Evolutionary conservation across 2,888 invertebrate genomes (phyloP), one percentile per base, ranked within the genome.

Genomic region (Tenthredo scrophulariae): DNA sequence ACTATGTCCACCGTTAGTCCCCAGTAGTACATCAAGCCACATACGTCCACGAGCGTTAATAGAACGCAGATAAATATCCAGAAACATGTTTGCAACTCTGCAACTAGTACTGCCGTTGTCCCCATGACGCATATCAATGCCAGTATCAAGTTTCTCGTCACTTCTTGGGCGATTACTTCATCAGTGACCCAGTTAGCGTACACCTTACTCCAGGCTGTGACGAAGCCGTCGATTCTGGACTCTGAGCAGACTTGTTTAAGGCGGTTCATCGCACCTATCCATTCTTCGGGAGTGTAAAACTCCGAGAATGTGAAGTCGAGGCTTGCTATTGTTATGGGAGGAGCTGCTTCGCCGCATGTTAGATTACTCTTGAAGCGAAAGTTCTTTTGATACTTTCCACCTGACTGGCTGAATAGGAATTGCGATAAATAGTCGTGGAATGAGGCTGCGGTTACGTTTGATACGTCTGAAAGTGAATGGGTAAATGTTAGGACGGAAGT

Each of bases 1-100:
- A 97, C 96, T 83, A 97, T 95, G 91, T 97, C 97, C 62, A 98
- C 96, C 3, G 97, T 97, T 91, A 97, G 94, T 5, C 96, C 97
- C 97, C 97, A 97, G 87, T 96, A 95, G 91, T 96, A 96, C 97
- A 97, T 97, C 91, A 96, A 96, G 1, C 97, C 97, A 88, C 96
- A 95, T 15, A 97, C 96, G 90, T 97, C 96, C 0, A 96, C 91
- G 92, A 97, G 94, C 0, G 97, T 97, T 87, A 97, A 93, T 58
- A 97, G 92, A 22, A 97, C 97, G 90, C 97, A 97, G 33, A 96
- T 91, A 89, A 97, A 96, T 89, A 97, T 97, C 96, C 97, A 96
- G 85, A 97, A 94, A 93, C 97, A 97, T 88, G 96, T 96, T 92
- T 96, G 96, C 18, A 96, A 91, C 93, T 97, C 96, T 10, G 96